phyloP scores from a whole-genome alignment of 2,888 invertebrate genomes.

The Synanthedon formicaeformis region DNA sequence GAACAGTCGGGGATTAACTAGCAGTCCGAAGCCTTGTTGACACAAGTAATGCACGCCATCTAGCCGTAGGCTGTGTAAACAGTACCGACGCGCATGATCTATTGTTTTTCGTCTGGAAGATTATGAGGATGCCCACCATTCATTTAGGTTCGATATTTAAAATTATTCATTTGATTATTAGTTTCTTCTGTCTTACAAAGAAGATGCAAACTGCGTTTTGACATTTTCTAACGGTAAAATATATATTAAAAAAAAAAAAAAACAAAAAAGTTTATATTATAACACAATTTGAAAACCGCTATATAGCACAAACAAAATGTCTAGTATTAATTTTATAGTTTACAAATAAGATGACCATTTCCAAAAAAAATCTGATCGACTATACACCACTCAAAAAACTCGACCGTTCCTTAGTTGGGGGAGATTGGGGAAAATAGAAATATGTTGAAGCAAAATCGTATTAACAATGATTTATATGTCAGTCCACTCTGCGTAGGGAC shows the following conservation, averaged over 20 bases:
- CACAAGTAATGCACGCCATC: constrained; percentile 65
- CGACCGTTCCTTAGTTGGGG: constrained; percentile 2
- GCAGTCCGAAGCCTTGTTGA: constrained; percentile 23
- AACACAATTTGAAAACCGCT: no score
- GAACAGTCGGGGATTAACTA: neutral
- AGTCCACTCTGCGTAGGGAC: constrained; percentile 31
- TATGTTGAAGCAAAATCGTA: constrained; percentile 56
- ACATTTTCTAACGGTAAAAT: no score
- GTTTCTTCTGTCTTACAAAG: no score
- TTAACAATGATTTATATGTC: constrained; percentile 62
- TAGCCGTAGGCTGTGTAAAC: constrained; percentile 56
- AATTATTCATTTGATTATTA: no score
- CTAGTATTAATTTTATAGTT: no score
- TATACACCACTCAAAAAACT: neutral
- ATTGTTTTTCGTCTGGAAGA: constrained; percentile 44
- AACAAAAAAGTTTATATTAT: no score
- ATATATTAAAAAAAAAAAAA: no score
- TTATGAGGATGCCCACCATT: constrained; percentile 21
- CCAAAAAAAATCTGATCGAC: no score
- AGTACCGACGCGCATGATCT: constrained; percentile 26
- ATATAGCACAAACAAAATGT: no score
- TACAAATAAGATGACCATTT: no score
- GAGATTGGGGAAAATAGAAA: constrained; percentile 25
- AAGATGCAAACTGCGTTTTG: no score
- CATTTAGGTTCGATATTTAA: no score